A percentile compares a stretch with the other conserved stretches of the same genome.
These are phyloP conservation scores for Azorinus chamasolen DNA, from an alignment of 2,888 invertebrate species.

Conservation along the genomic window DNA sequence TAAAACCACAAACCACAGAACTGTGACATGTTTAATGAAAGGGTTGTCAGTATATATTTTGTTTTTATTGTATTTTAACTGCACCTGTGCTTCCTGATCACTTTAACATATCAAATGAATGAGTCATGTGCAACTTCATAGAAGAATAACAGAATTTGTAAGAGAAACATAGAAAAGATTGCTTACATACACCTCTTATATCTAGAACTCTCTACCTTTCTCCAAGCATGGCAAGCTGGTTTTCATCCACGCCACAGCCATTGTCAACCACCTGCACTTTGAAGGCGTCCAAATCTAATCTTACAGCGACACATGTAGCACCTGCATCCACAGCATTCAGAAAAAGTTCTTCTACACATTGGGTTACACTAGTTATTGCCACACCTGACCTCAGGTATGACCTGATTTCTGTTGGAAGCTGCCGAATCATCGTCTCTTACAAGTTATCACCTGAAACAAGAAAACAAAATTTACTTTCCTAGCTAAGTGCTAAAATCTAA, in stretches of 20 bases:
- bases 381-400: conserved; percentile 88
- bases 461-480: too few species aligned
- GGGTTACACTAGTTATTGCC: conserved; percentile 88
- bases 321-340: conserved; percentile 91
- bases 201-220: conserved; percentile 86
- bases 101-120: too few species aligned
- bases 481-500: too few species aligned
- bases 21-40: too few species aligned
- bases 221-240: conserved; percentile 89
- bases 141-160: too few species aligned
- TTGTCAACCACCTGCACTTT: conserved; percentile 93
- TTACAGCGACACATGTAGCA: conserved; percentile 90
- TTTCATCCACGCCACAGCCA: conserved; percentile 90
- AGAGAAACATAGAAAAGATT: too few species aligned
- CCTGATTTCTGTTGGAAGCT: conserved; percentile 87
- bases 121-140: too few species aligned
- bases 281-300: conserved; percentile 89
- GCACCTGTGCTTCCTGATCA: too few species aligned
- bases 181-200: too few species aligned
- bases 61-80: too few species aligned
- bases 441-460: neutral
- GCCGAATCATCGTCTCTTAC: conserved; percentile 58
- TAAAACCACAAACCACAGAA: too few species aligned
- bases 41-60: too few species aligned
- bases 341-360: conserved; percentile 90